phyloP scores from a whole-genome alignment of 2,888 invertebrate species.

The Polydrusus pterygomalis region DNA sequence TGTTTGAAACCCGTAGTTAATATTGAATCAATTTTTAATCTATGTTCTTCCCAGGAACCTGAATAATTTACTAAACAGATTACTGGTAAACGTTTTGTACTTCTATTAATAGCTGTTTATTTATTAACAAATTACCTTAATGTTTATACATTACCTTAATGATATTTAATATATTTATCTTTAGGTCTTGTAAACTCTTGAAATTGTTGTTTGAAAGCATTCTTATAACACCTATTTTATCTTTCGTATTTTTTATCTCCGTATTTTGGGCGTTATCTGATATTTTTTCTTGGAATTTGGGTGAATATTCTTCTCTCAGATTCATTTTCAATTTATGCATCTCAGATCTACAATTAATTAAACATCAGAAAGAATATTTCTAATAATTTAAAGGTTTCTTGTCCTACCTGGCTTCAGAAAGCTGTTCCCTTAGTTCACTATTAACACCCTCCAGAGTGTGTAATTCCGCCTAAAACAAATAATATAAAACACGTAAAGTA shows the following conservation, averaged over 20 bases:
- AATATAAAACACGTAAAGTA: no score
- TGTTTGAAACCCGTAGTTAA: no score
- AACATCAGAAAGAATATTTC: not conserved
- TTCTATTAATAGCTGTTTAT: not conserved
- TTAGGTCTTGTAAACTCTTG: constrained; percentile 29
- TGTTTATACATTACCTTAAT: constrained; percentile 41
- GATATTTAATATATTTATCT: constrained; percentile 35
- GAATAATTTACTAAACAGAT: no score
- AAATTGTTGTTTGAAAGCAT: not conserved
- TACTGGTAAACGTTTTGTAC: no score
- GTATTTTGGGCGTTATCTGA: not conserved
- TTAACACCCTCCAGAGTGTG: constrained; percentile 77
- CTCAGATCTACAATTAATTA: constrained; percentile 33
- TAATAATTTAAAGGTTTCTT: not conserved
- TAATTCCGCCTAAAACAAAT: constrained; percentile 45
- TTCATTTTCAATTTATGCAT: constrained; percentile 31
- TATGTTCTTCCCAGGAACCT: not conserved
- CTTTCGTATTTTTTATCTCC: not conserved
- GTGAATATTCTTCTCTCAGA: not conserved
- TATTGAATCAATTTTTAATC: no score
- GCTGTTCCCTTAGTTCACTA: constrained; percentile 79
- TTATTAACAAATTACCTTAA: constrained; percentile 32
- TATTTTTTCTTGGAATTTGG: not conserved
- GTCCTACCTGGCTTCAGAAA: constrained; percentile 69
- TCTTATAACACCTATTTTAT: not conserved